Conservation (phyloP, 2,797 vertebrate species). For the Mormyrus hasselquistii region DNA sequence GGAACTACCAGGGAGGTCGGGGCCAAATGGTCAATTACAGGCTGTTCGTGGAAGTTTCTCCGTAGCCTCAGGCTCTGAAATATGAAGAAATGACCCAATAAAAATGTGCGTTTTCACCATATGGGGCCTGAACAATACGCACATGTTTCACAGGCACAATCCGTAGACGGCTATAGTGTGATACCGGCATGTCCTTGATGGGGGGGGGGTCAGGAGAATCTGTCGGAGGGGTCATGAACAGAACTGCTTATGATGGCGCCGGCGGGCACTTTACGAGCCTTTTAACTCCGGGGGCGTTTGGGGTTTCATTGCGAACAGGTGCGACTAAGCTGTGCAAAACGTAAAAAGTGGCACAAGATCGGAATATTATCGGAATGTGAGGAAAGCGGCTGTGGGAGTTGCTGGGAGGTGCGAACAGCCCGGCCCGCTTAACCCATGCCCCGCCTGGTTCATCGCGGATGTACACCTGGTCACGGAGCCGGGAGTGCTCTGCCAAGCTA, state of each 20-base stretch:
- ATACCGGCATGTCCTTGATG: neutral
- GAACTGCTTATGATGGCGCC: neutral
- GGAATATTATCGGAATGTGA: neutral
- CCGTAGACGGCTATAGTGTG: neutral
- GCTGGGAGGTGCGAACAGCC: neutral
- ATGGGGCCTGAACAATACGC: neutral
- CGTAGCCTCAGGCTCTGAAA: neutral
- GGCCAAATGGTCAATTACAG: neutral
- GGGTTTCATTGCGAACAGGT: neutral
- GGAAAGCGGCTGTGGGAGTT: neutral
- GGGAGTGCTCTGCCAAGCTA: neutral
- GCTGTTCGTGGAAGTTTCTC: constrained; percentile 2
- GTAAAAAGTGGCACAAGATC: neutral
- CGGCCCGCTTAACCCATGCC: neutral
- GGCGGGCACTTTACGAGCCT: neutral
- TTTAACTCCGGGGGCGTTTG: neutral
- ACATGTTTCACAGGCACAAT: neutral
- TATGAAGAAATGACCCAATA: neutral
- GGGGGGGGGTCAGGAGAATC: neutral
- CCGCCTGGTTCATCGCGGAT: neutral
- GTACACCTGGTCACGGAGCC: neutral
- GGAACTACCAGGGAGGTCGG: neutral
- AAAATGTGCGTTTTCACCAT: neutral
- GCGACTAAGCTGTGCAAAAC: neutral
- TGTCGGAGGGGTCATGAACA: neutral